Percentiles rank a stretch among this genome's conserved stretches.
Conservation (phyloP, 2,888 invertebrate genomes). For the Pachycephus smyrnensis region DNA sequence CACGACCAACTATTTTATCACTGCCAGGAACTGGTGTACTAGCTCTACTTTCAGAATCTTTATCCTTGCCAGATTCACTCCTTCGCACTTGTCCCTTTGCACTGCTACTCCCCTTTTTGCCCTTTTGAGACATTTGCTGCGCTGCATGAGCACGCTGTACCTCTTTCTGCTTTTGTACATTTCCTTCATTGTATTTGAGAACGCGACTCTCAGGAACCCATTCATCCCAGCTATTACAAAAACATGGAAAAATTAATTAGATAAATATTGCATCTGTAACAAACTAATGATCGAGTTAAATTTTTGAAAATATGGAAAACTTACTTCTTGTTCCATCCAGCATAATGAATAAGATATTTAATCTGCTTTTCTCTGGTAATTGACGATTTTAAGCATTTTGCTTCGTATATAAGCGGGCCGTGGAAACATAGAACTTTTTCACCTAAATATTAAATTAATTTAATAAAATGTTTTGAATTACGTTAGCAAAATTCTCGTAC, state of each 20-base stretch:
- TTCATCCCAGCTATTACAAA: conserved; percentile 82
- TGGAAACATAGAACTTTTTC: conserved; percentile 93
- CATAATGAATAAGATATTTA: conserved; percentile 93
- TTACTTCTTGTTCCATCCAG: conserved; percentile 97
- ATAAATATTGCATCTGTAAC: background rate
- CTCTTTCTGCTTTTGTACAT: conserved; percentile 89
- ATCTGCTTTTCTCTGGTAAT: conserved; percentile 86
- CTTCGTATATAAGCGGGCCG: conserved; percentile 93
- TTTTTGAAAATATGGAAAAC: conserved; percentile 39
- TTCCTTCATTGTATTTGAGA: conserved; percentile 89
- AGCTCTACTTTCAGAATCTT: conserved; percentile 72
- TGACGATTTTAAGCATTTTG: conserved; percentile 88
- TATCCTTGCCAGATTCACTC: conserved; percentile 48
- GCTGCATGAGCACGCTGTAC: conserved; percentile 84
- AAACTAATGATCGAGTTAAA: background rate
- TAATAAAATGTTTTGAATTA: background rate
- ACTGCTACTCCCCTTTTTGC: conserved; percentile 39
- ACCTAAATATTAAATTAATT: conserved; percentile 67
- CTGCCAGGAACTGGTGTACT: conserved; percentile 72
- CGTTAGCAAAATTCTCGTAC: conserved; percentile 26
- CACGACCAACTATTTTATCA: conserved; percentile 40
- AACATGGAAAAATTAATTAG: conserved; percentile 15
- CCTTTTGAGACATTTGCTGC: conserved; percentile 69
- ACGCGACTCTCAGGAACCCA: conserved; percentile 94
- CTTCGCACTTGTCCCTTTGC: conserved; percentile 41